Evolutionary conservation across 2,888 invertebrate species (phyloP), one percentile per base, ranked within the genome.

Genomic region (Ferdinandea cuprea): DNA sequence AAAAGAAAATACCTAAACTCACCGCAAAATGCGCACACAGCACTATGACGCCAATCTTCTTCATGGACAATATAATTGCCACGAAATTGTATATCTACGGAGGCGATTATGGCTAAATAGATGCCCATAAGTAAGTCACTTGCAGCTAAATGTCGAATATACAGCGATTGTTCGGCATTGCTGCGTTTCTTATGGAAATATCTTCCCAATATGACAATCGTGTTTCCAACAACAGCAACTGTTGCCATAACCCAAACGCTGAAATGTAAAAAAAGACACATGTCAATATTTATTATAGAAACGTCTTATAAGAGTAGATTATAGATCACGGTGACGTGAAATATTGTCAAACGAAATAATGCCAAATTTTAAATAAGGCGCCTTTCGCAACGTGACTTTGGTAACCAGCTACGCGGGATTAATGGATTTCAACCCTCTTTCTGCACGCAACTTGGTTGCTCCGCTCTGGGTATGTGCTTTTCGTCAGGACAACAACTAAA

Each of bases 61-160:
- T 94, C 93, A 87, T 93, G 91, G 11, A 90, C 88, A 30, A 94
- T 91, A 86, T 94, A 94, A 44, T 92, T 89, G 1, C 93, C 93
- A 42, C 94, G 91, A 87, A 88, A 90, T 35, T 68, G 87, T 35
- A 91, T 90, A 87, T 94, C 94, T 21, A 92, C 92, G 37, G 90
- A 89, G 3, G 93, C 94, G 74, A 94, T 93, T 35, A 92, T 89
- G 73, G 93, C 91, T 68, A 94, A 89, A 88, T 94, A 94, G 40
- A 93, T 88, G 15, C 93, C 93, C 94, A 94, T 94, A 35, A 94
- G 89, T 5, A 94, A 90, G 87, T 94, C 94, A 21, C 94, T 93
- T 63, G 93, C 89, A 0, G 93, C 93, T 85, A 94, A 90, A 87
- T 94, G 94, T 85, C 93, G 92, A 79, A 94, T 91, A 88, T 93